A percentile compares a stretch with the other conserved stretches of the same genome.
phyloP scores from a whole-genome alignment of 1,140 invertebrate genomes.

The Leptinotarsa defecta region DNA sequence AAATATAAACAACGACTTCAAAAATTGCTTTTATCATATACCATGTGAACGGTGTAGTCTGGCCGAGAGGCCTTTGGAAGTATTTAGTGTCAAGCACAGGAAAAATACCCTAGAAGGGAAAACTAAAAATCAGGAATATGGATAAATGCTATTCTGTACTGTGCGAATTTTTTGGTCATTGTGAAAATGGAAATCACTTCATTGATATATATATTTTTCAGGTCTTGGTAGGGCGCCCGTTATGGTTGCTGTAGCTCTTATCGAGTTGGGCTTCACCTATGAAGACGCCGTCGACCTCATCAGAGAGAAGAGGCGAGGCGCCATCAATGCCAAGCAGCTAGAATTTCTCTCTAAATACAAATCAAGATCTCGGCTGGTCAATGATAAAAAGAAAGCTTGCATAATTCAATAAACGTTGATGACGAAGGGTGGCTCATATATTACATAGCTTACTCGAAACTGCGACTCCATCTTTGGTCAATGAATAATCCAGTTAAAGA shows the following conservation, averaged over 20 bases:
- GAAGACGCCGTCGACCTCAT: conserved; percentile 88
- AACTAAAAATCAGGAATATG: neutral
- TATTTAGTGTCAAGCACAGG: neutral
- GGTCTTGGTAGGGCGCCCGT: conserved; percentile 86
- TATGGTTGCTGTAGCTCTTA: conserved; percentile 82
- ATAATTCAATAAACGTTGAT: conserved; percentile 19
- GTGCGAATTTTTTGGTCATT: neutral
- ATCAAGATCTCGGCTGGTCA: conserved; percentile 65
- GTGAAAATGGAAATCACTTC: neutral
- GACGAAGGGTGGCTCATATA: neutral
- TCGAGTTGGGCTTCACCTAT: conserved; percentile 86
- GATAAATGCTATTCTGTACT: no score
- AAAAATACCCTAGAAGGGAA: neutral
- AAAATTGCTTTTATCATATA: no score
- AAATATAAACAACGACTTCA: no score
- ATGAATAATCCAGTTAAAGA: neutral
- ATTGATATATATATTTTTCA: conserved; percentile 46
- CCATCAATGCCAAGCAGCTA: conserved; percentile 86
- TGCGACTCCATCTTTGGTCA: neutral
- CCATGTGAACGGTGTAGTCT: no score
- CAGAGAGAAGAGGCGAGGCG: conserved; percentile 82
- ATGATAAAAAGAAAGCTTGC: conserved; percentile 24
- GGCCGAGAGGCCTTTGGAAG: no score
- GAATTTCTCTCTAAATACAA: conserved; percentile 84
- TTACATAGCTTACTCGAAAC: neutral